Conservation (phyloP, 23 tunicate species). For the Aplidium turbinatum region DNA sequence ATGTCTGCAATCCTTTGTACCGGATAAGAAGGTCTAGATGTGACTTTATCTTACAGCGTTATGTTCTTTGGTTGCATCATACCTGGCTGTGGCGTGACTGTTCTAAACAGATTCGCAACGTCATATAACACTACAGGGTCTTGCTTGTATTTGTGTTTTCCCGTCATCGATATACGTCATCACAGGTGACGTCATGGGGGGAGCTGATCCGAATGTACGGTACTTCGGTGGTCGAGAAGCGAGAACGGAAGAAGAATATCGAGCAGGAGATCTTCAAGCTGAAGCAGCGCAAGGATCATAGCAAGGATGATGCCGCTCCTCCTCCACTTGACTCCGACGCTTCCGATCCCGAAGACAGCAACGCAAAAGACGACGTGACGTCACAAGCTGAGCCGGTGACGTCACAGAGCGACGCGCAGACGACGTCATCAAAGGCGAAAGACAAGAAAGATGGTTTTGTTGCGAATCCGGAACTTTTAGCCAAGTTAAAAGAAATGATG, state of each 20-base stretch:
- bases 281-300: slow-evolving; percentile 66
- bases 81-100: not conserved
- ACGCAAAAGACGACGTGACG: not conserved
- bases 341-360: not conserved
- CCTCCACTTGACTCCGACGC: not conserved
- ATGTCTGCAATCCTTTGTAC: too few species aligned
- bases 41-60: not conserved
- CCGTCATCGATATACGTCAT: not conserved
- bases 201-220: slow-evolving; percentile 70
- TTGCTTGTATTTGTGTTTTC: not conserved
- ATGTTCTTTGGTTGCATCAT: not conserved
- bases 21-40: too few species aligned
- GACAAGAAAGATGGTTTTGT: slow-evolving; percentile 3
- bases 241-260: slow-evolving; percentile 46
- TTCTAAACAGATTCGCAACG: too few species aligned
- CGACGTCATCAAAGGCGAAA: slow-evolving; percentile 22
- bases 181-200: slow-evolving; percentile 58
- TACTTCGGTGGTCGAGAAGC: slow-evolving; percentile 61
- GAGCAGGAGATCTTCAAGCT: slow-evolving; percentile 86
- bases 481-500: slow-evolving; percentile 73
- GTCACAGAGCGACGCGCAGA: not conserved
- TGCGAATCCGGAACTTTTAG: slow-evolving; percentile 83
- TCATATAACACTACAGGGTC: too few species aligned
- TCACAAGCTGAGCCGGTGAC: not conserved
- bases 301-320: not conserved